These are phyloP conservation scores for Meteorus sp. DNA, from an alignment of 1,140 invertebrate species.

Conservation along the genomic window DNA sequence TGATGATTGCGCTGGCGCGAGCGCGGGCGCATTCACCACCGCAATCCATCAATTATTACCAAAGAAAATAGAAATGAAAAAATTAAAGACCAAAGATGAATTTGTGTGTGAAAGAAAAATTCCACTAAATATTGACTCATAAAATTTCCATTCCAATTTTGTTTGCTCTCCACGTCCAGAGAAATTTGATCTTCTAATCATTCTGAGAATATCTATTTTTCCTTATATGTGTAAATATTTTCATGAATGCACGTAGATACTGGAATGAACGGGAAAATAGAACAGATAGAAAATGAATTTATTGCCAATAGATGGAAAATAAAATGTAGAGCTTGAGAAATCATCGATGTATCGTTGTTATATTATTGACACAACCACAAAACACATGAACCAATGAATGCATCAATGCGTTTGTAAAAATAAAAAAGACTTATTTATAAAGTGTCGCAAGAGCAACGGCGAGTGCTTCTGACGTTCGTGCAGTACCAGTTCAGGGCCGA, in stretches of 20 bases:
- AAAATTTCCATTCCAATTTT: no score
- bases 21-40: constrained; percentile 25
- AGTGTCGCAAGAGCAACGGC: constrained; percentile 23
- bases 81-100: background rate
- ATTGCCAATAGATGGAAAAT: no score
- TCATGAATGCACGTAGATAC: no score
- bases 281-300: no score
- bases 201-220: no score
- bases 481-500: constrained; percentile 25
- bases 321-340: no score
- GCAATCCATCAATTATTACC: constrained; percentile 33
- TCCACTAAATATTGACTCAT: no score
- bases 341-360: background rate
- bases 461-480: constrained; percentile 22
- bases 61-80: constrained; percentile 9
- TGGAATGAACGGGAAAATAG: no score
- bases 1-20: constrained; percentile 20
- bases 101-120: no score
- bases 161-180: no score
- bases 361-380: background rate
- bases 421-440: constrained; percentile 30
- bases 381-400: constrained; percentile 12
- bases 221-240: no score
- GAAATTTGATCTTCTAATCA: no score
- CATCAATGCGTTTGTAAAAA: constrained; percentile 20